Base-by-base conservation (phyloP, 2,113 vertebrate genomes). In the Trematocara zebra region DNA sequence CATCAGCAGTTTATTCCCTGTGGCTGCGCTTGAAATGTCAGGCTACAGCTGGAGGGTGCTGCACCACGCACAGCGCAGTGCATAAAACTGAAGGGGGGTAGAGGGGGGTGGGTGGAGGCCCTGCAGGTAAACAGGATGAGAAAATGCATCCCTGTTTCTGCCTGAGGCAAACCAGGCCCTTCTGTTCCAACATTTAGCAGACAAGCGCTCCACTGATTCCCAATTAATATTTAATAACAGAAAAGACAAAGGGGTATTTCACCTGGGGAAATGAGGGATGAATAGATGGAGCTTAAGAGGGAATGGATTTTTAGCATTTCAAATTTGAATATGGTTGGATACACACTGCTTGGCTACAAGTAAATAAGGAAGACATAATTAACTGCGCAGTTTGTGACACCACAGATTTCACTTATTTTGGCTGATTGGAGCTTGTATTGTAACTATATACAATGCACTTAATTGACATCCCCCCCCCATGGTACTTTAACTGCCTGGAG, bases 171-270 rank as follows among this genome's bases (percentile, higher is more conserved):
- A 92, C 84, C 80, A 83, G 78, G 85, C 88, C 93, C 95, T 94
- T 95, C 95, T 96, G 95, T 95, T 95, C 87, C 87, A 91, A 91
- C 91, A 64, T 96, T 96, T 96, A 96, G 93, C 90, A 94, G 94
- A 96, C 95, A 96, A 95, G 95, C 90, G 91, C 93, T 93, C 94
- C 94, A 95, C 91, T 96, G 96, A 95, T 95, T 95, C 93, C 86
- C 85, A 94, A 95, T 96, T 96, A 96, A 96, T 96, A 96, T 95
- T 96, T 95, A 94, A 96, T 96, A 93, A 89, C 85, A 82, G 85
- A 84, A 84, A 87, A 89, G 87, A 92, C 85, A 93, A 91, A 87
- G 79, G 86, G 83, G 91, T 80, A 87, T 90, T 93, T 91, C 87
- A 92, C 88, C 91, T 79, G 33, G 44, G 88, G 84, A 85, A 67